Percentiles rank a stretch among this genome's conserved stretches.
These are phyloP conservation scores for Scaptomyza hsui DNA, from an alignment of 1,140 invertebrate genomes.

Conservation along the genomic window DNA sequence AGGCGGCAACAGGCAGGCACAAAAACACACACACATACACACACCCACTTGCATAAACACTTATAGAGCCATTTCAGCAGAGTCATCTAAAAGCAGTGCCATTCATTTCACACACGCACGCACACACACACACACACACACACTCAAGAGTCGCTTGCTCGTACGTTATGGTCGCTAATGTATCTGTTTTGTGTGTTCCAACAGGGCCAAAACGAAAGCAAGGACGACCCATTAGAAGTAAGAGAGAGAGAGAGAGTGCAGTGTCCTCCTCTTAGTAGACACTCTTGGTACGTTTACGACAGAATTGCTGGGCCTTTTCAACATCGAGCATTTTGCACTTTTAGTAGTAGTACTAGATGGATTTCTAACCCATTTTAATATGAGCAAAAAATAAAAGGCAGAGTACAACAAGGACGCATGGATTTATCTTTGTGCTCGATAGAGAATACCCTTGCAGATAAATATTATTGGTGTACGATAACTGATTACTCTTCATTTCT, in stretches of 20 bases:
- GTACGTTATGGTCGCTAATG: constrained; percentile 73
- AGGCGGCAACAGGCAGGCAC: constrained; percentile 40
- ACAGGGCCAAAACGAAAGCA: constrained; percentile 21
- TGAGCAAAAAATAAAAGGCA: constrained; percentile 3
- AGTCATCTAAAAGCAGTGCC: constrained; percentile 75
- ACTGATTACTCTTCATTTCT: too few species aligned
- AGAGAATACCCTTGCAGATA: constrained; percentile 11
- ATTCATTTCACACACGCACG: constrained; percentile 36
- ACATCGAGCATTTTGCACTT: constrained; percentile 8
- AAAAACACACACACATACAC: constrained; percentile 15
- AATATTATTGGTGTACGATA: too few species aligned
- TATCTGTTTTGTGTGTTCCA: constrained; percentile 76
- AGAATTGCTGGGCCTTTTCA: constrained; percentile 33
- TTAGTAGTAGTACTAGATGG: neutral
- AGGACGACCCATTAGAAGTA: constrained; percentile 15
- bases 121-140: constrained; percentile 19
- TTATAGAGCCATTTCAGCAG: constrained; percentile 76
- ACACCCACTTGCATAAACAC: constrained; percentile 71
- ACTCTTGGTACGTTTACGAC: constrained; percentile 23
- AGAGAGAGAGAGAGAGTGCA: neutral
- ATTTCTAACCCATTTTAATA: constrained; percentile 18
- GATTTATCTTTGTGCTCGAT: neutral
- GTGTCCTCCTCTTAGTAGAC: constrained; percentile 12
- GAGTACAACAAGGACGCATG: too few species aligned
- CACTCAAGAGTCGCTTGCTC: constrained; percentile 32